Evolutionary conservation across 1,140 invertebrate genomes (phyloP).

Genomic region (Cotesia vestalis): DNA sequence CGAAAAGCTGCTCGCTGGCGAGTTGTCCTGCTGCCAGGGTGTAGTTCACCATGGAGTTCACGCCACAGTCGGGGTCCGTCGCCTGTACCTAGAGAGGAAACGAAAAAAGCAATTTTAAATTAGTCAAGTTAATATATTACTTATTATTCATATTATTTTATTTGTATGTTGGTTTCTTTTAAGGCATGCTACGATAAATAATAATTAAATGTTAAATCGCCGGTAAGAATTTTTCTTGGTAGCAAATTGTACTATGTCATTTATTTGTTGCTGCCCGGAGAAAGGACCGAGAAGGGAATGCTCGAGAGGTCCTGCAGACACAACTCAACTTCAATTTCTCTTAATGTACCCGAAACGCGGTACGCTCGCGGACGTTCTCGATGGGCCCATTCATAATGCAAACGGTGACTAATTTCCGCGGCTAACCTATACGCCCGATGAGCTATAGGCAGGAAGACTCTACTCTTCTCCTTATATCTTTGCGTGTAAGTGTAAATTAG

Average conservation of each 20-base stretch:
- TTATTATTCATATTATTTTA: not conserved
- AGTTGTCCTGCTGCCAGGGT: slow-evolving; percentile 79
- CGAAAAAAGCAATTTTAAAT: slow-evolving; percentile 34
- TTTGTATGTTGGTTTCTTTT: not conserved
- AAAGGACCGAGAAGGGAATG: not conserved
- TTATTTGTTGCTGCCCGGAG: not conserved
- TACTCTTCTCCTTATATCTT: too few relatives aligned
- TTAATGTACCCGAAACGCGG: slow-evolving; percentile 47
- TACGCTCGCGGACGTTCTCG: slow-evolving; percentile 41
- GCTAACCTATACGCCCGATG: too few relatives aligned
- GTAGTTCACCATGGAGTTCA: slow-evolving; percentile 94
- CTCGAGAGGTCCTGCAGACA: not conserved
- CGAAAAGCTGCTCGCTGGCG: slow-evolving; percentile 77
- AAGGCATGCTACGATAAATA: slow-evolving; percentile 15
- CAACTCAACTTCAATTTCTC: slow-evolving; percentile 46
- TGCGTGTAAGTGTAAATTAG: too few relatives aligned
- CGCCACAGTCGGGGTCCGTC: slow-evolving; percentile 92
- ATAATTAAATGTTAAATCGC: slow-evolving; percentile 19
- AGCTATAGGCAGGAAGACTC: too few relatives aligned
- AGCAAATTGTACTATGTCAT: slow-evolving; percentile 12
- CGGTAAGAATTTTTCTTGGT: slow-evolving; percentile 10
- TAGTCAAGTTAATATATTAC: not conserved
- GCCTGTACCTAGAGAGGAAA: slow-evolving; percentile 82
- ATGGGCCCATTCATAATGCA: slow-evolving; percentile 51
- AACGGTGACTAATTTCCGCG: slow-evolving; percentile 55